Evolutionary conservation across 2,797 vertebrate genomes (phyloP), one percentile per base, ranked within the genome.

Genomic region (Parambassis ranga): DNA sequence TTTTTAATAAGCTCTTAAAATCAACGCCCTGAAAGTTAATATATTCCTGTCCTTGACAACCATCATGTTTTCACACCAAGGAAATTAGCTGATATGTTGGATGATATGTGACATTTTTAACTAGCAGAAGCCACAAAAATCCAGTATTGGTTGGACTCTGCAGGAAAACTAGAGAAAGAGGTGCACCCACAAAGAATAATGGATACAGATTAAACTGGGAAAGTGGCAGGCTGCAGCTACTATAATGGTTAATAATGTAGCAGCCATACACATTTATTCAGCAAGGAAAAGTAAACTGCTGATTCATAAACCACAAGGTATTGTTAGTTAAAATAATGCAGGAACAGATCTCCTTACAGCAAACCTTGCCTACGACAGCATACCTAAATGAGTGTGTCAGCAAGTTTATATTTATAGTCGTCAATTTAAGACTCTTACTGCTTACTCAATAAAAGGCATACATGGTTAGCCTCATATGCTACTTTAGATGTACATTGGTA

Each of bases 251-350:
- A 28, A 39, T 10, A 51, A 22, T 53, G 55, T 37, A 39, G 39
- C 55, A 65, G 32, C 11, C 53, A 48, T 23, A 32, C 71, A 44
- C 48, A 58, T 42, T 33, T 10, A 56, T 23, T 20, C 26, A 30
- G 15, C 8, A 26, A 49, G 19, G 44, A 49, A 55, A 44, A 43
- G 4, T 33, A 36, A 67, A 33, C 19, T 62, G 44, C 47, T 68
- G 68, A 83, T 42, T 65, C 65, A 35, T 62, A 41, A 78, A 65
- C 56, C 20, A 20, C 63, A 50, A 30, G 19, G 52, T 35, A 42
- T 33, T 51, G 28, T 39, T 11, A 13, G 57, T 60, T 74, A 72
- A 36, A 62, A 68, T 76, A 43, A 57, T 62, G 50, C 13, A 65
- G 32, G 5, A 8, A 5, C 23, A 63, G 14, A 41, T 59, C 65